A percentile compares a stretch with the other conserved stretches of the same genome.
phyloP scores from a whole-genome alignment of 2,888 invertebrate genomes.

The Chloromyia formosa region DNA sequence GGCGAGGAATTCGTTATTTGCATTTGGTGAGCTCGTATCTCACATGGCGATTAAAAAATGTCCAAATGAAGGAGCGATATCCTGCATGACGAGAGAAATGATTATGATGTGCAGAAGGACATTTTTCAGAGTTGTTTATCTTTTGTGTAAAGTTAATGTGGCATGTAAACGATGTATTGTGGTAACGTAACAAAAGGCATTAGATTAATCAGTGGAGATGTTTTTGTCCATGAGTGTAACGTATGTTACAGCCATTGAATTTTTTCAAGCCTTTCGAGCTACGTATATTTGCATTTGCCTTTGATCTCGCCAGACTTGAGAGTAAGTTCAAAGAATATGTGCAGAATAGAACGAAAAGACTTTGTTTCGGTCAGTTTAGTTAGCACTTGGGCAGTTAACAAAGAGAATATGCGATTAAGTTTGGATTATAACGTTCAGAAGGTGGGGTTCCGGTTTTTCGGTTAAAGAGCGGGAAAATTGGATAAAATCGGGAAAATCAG shows the following conservation, averaged over 20 bases:
- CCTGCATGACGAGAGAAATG: constrained; percentile 4
- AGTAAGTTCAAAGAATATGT: background rate
- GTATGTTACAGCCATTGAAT: constrained; percentile 26
- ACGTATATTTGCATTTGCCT: background rate
- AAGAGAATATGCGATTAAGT: no score
- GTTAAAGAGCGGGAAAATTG: no score
- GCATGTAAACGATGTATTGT: constrained; percentile 46
- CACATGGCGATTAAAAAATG: background rate
- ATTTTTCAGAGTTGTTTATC: constrained; percentile 44
- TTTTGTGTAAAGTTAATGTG: constrained; percentile 49
- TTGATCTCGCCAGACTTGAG: constrained; percentile 21
- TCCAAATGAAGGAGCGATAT: background rate
- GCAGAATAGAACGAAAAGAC: background rate
- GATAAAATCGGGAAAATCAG: no score
- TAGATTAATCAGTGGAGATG: constrained; percentile 43
- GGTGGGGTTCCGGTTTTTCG: no score
- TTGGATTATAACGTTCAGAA: no score
- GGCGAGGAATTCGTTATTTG: constrained; percentile 31
- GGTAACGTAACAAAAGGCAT: constrained; percentile 44
- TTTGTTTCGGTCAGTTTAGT: constrained; percentile 6
- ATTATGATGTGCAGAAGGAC: background rate
- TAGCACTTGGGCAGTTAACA: no score
- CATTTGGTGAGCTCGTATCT: background rate
- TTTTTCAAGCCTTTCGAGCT: background rate
- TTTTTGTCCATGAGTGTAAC: background rate